Evolutionary conservation across 2,888 invertebrate species (phyloP).

Genomic region (Eilema sororculum): DNA sequence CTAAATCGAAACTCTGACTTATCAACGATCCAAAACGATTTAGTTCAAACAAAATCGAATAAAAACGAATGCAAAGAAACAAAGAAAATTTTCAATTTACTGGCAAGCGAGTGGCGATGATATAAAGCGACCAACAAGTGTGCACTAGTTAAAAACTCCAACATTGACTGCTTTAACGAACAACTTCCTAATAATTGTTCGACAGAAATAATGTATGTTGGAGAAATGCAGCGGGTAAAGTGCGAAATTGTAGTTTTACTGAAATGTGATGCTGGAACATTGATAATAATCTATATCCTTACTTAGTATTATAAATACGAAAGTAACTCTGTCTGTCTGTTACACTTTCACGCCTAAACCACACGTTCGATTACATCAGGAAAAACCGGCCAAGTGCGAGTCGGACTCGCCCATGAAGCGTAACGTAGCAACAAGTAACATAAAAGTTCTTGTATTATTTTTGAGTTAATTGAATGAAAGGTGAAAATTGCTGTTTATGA

Average conservation of each 20-base stretch:
- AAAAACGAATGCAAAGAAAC: background rate
- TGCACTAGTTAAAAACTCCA: constrained; percentile 19
- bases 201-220: constrained; percentile 28
- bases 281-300: too few relatives aligned
- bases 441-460: too few relatives aligned
- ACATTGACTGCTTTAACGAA: constrained; percentile 34
- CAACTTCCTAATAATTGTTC: constrained; percentile 45
- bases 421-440: too few relatives aligned
- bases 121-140: constrained; percentile 30
- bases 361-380: too few relatives aligned
- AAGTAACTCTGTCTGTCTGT: too few relatives aligned
- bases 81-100: constrained; percentile 34
- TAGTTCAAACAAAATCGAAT: background rate
- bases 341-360: too few relatives aligned
- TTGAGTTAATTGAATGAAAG: too few relatives aligned
- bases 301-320: too few relatives aligned
- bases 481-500: too few relatives aligned
- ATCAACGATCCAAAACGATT: background rate
- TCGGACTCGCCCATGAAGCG: too few relatives aligned
- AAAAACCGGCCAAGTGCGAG: too few relatives aligned
- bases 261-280: too few relatives aligned
- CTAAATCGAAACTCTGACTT: background rate
- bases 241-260: background rate
- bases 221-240: constrained; percentile 15
- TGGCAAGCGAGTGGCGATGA: constrained; percentile 20